Evolutionary conservation across 2,797 vertebrate species (phyloP), one percentile per base, ranked within the genome.

Genomic region (Scolopax rusticola): DNA sequence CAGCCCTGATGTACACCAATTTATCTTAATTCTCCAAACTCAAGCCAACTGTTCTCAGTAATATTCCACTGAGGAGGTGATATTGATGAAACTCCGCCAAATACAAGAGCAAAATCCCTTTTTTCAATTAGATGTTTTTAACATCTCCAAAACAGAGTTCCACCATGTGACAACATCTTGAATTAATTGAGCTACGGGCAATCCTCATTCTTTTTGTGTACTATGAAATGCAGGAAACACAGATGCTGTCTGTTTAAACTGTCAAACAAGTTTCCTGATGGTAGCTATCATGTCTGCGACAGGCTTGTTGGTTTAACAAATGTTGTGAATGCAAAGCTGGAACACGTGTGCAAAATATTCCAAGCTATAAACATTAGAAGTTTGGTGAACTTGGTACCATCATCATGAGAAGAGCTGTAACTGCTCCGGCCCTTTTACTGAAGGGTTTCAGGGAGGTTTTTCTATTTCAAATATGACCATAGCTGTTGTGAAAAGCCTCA

Each of bases 221-320:
- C 81, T 80, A 27, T 6, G 90, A 89, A 92, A 92, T 64, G 92
- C 68, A 92, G 95, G 86, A 93, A 96, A 95, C 95, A 92, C 96
- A 97, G 95, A 96, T 96, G 96, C 96, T 95, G 87, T 45, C 89
- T 95, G 96, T 96, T 97, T 85, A 83, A 97, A 89, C 95, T 96
- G 96, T 96, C 96, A 97, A 96, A 97, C 96, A 96, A 96, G 93
- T 90, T 91, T 92, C 95, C 96, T 95, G 95, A 93, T 96, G 96
- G 96, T 95, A 97, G 96, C 93, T 87, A 64, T 96, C 75, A 64
- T 75, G 93, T 93, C 93, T 96, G 90, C 93, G 60, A 21, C 92
- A 94, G 93, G 20, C 95, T 94, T 93, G 90, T 68, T 92, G 89
- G 81, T 93, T 96, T 95, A 94, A 79, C 90, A 96, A 96, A 96